phyloP scores from a whole-genome alignment of 2,797 vertebrate genomes.

The Catostomus latipinnis region DNA sequence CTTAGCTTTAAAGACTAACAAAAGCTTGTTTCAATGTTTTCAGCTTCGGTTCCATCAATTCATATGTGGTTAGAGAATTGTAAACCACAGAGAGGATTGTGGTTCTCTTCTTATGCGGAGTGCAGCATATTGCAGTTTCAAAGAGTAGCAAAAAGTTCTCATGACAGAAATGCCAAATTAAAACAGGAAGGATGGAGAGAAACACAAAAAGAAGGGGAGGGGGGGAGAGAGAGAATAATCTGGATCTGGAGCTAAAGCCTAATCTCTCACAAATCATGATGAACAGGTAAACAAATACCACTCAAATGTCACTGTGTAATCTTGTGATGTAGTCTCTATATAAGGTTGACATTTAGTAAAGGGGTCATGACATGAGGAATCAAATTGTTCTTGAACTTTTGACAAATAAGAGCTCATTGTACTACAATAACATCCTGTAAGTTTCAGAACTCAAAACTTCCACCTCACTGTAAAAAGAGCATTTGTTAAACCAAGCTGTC shows the following conservation, averaged over 20 bases:
- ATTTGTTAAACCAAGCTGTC: too few species aligned
- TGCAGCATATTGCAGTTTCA: neutral
- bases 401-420: too few species aligned
- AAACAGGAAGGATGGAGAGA: neutral
- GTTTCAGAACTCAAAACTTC: too few species aligned
- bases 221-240: conserved; percentile 15
- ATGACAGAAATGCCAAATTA: conserved; percentile 30
- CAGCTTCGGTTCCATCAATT: conserved; percentile 15
- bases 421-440: too few species aligned
- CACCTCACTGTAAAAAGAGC: too few species aligned
- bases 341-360: too few species aligned
- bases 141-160: conserved; percentile 30
- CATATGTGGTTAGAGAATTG: conserved; percentile 5
- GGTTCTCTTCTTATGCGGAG: neutral
- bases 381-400: too few species aligned
- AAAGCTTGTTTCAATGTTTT: conserved; percentile 4
- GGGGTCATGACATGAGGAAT: too few species aligned
- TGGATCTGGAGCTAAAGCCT: conserved; percentile 19
- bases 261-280: conserved; percentile 14
- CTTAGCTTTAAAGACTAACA: neutral
- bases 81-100: conserved; percentile 24
- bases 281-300: conserved; percentile 5
- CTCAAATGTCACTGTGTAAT: neutral
- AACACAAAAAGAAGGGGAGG: neutral
- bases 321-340: too few species aligned